Conservation (phyloP, 2,797 vertebrate genomes). For the Staurois parvus region DNA sequence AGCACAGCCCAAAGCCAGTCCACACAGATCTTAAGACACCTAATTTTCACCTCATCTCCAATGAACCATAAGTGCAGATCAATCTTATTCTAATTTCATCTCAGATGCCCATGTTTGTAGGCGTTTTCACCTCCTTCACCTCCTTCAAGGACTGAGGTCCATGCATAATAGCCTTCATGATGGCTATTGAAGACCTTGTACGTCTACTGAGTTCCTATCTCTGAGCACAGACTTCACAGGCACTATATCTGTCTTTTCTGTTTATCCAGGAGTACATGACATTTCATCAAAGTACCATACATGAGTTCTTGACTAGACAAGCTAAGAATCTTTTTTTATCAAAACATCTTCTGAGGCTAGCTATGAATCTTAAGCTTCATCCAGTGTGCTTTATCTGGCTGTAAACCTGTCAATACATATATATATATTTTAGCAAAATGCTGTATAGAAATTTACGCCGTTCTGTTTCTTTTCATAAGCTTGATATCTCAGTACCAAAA, state of each 20-base stretch:
- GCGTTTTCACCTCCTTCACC: too few species aligned
- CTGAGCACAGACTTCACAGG: too few species aligned
- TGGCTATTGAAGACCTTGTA: too few species aligned
- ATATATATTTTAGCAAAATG: constrained; percentile 14
- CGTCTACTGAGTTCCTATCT: too few species aligned
- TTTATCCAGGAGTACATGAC: neutral
- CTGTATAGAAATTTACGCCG: constrained; percentile 7
- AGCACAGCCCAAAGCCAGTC: too few species aligned
- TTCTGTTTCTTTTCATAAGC: neutral
- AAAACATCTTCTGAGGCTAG: neutral
- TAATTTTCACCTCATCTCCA: too few species aligned
- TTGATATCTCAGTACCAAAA: neutral
- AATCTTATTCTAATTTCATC: too few species aligned
- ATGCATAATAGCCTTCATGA: too few species aligned
- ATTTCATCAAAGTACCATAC: neutral
- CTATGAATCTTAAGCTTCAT: neutral
- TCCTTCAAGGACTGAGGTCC: too few species aligned
- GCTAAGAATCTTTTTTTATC: neutral
- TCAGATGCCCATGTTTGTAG: too few species aligned
- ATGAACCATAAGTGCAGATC: too few species aligned
- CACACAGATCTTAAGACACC: too few species aligned
- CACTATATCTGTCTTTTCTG: neutral
- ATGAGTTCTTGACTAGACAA: constrained; percentile 10
- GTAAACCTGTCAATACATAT: constrained; percentile 15
- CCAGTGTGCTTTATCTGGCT: neutral